phyloP scores from a whole-genome alignment of 2,113 vertebrate genomes.

The Amphilophus citrinellus region DNA sequence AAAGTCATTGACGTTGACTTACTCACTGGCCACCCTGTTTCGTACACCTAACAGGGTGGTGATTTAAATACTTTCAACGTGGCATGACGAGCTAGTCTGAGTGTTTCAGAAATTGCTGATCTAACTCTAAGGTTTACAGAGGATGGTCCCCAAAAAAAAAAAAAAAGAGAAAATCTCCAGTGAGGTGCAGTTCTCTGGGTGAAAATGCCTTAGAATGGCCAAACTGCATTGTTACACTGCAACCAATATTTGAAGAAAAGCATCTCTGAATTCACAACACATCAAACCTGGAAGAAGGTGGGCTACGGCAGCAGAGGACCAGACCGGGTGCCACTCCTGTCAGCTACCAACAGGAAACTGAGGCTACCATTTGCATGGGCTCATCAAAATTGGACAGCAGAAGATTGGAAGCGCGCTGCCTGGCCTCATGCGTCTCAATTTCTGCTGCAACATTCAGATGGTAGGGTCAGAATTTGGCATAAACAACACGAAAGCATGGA shows the following conservation, averaged over 20 bases:
- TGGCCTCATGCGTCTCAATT: neutral
- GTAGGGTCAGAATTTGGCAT: neutral
- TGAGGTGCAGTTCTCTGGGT: neutral
- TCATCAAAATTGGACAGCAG: neutral
- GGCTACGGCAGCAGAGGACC: neutral
- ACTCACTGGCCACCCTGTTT: neutral
- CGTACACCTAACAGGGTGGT: neutral
- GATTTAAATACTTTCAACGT: neutral
- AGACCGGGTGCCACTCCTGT: too few relatives aligned
- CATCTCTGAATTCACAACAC: neutral
- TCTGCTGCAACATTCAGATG: neutral
- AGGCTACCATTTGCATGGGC: neutral
- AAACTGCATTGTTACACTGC: neutral
- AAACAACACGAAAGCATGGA: neutral
- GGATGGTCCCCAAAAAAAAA: too few relatives aligned
- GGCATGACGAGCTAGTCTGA: neutral
- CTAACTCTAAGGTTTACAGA: neutral
- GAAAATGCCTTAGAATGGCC: neutral
- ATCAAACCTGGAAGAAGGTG: neutral
- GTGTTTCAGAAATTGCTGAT: neutral
- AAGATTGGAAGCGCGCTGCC: neutral
- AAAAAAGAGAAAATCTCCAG: too few relatives aligned
- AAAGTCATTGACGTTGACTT: neutral
- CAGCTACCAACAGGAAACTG: neutral
- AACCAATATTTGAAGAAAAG: neutral